Conservation (phyloP, 2,888 invertebrate species). For the Leptothorax acervorum region DNA sequence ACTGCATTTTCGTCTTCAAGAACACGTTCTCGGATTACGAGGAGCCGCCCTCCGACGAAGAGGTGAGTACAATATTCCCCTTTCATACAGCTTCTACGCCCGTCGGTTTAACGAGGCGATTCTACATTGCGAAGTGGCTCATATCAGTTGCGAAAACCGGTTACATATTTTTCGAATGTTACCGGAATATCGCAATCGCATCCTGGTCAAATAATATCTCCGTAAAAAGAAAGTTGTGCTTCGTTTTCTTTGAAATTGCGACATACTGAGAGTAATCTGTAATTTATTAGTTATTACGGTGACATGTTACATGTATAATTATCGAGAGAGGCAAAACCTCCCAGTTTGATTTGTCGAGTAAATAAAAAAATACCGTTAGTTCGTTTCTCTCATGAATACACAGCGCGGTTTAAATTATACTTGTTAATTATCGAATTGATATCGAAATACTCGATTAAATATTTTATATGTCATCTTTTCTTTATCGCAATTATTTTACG, state of each 20-base stretch:
- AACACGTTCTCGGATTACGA: constrained; percentile 83
- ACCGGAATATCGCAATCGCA: neutral
- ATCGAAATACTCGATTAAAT: neutral
- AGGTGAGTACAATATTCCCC: constrained; percentile 73
- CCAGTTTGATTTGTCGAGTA: neutral
- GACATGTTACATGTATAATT: neutral
- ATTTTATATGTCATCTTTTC: neutral
- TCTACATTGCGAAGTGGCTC: neutral
- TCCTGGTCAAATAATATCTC: neutral
- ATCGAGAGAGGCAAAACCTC: neutral
- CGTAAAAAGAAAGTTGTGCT: neutral
- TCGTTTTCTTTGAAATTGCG: neutral
- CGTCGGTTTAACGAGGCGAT: neutral
- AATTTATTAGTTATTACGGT: constrained; percentile 19
- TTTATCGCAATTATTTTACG: neutral
- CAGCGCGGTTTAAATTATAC: neutral
- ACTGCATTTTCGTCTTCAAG: constrained; percentile 84
- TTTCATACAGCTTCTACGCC: neutral
- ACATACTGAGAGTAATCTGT: neutral
- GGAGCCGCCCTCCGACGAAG: constrained; percentile 81
- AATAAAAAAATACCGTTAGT: constrained; percentile 1
- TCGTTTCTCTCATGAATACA: neutral
- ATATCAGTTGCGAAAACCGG: neutral
- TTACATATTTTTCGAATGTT: constrained; percentile 1
- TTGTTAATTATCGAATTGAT: neutral